Percentiles rank a stretch among this genome's conserved stretches.
Evolutionary conservation across 2,113 vertebrate genomes (phyloP).

Genomic region (Dolichotis patagonum): DNA sequence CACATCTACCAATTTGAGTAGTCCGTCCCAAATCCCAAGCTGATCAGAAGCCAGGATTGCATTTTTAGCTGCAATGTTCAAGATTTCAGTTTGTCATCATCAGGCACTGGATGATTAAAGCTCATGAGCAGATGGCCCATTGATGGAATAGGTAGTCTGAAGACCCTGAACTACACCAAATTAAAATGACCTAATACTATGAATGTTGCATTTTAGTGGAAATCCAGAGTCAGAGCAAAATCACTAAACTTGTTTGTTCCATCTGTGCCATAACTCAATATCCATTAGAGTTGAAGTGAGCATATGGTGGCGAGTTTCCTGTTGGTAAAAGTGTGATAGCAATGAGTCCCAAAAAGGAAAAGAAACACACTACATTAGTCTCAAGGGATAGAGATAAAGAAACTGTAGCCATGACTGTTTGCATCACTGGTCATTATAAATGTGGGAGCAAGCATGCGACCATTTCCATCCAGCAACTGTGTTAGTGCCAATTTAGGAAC

Average conservation of each 20-base stretch:
- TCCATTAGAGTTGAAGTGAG: not conserved
- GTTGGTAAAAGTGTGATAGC: not conserved
- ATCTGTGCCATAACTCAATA: not conserved
- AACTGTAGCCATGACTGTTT: not conserved
- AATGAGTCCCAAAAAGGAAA: not conserved
- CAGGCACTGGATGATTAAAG: not conserved
- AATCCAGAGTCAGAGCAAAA: not conserved
- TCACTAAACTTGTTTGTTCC: not conserved
- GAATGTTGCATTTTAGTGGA: not conserved
- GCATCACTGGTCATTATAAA: slow-evolving; percentile 1
- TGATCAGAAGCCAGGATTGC: not conserved
- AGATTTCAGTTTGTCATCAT: not conserved
- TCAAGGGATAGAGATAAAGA: not conserved
- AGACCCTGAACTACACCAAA: accelerated
- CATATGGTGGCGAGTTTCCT: not conserved
- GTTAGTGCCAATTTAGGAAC: slow-evolving; percentile 38
- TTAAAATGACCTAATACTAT: not conserved
- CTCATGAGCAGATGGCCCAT: not conserved
- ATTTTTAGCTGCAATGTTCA: not conserved
- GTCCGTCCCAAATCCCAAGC: not conserved
- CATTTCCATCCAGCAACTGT: not conserved
- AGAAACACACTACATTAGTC: not conserved
- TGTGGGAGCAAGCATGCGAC: not conserved
- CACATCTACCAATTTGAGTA: not conserved
- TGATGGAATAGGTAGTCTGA: not conserved